Conservation (phyloP, 1,140 invertebrate species). For the Lasioglossum baleicum region DNA sequence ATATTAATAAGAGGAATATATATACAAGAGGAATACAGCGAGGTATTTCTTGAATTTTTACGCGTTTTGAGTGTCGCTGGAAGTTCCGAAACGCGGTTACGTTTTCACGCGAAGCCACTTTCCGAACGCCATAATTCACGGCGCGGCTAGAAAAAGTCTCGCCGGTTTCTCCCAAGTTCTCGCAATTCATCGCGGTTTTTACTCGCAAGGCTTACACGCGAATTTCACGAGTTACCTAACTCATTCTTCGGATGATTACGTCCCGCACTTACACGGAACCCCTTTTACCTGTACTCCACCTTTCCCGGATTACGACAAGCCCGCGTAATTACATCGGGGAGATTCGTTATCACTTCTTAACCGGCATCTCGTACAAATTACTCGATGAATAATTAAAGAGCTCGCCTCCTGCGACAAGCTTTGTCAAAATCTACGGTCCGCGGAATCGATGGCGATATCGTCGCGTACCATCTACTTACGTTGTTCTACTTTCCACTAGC, state of each 20-base stretch:
- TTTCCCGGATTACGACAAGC: constrained; percentile 10
- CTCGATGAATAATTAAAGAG: neutral
- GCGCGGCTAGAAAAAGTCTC: neutral
- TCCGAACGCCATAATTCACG: constrained; percentile 19
- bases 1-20: too few relatives aligned
- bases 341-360: constrained; percentile 7
- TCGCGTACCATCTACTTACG: too few relatives aligned
- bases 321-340: constrained; percentile 27
- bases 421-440: too few relatives aligned
- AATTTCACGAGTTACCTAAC: constrained; percentile 28
- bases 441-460: too few relatives aligned
- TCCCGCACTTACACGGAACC: constrained; percentile 35
- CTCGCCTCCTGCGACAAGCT: too few relatives aligned
- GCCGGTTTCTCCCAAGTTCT: neutral
- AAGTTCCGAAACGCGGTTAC: too few relatives aligned
- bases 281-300: constrained; percentile 22
- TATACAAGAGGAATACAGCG: too few relatives aligned
- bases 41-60: too few relatives aligned
- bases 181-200: constrained; percentile 39
- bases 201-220: constrained; percentile 33
- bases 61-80: too few relatives aligned
- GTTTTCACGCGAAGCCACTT: neutral
- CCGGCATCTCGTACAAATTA: neutral
- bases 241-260: constrained; percentile 45
- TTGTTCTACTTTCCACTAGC: too few relatives aligned